Evolutionary conservation across 2,888 invertebrate genomes (phyloP).

Genomic region (Clepsis dumicolana): DNA sequence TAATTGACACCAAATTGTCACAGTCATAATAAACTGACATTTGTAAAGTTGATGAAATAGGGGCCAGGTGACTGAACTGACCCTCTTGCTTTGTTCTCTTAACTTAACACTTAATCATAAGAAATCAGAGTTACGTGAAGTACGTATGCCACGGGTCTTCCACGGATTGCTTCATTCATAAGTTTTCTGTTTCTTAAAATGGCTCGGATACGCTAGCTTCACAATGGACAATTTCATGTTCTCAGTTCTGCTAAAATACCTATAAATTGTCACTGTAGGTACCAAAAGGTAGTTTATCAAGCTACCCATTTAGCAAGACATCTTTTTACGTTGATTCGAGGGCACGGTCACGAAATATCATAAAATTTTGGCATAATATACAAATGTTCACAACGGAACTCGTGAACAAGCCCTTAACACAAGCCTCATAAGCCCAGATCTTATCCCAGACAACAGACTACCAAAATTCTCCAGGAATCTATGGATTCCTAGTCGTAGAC

Average conservation of each 20-base stretch:
- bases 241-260: background rate
- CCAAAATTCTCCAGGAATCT: no score
- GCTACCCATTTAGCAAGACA: background rate
- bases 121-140: background rate
- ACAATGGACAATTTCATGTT: background rate
- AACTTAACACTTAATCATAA: background rate
- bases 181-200: background rate
- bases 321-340: background rate
- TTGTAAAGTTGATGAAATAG: no score
- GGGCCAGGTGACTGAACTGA: no score
- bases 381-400: no score
- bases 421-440: no score
- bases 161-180: background rate
- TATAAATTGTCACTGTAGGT: background rate
- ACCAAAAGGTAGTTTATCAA: background rate
- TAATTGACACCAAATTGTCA: no score
- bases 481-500: no score
- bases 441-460: no score
- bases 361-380: background rate
- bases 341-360: background rate
- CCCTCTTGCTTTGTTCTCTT: no score
- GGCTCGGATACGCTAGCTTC: background rate
- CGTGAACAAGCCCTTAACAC: no score
- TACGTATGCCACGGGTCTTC: background rate
- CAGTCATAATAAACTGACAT: no score